Evolutionary conservation across 2,888 invertebrate genomes (phyloP).

Genomic region (Automeris io): DNA sequence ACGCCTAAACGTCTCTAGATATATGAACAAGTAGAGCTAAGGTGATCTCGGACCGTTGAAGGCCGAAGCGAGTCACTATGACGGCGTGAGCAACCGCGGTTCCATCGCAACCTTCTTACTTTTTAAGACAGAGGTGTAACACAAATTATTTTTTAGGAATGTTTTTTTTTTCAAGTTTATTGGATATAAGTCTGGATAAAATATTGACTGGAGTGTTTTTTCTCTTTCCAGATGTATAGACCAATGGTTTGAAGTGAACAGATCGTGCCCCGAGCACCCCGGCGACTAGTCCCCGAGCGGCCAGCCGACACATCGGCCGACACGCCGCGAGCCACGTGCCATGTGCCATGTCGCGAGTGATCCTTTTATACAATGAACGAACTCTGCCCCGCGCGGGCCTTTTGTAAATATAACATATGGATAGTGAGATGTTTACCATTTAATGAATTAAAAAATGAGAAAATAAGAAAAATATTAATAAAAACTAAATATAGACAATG

Average conservation of each 20-base stretch:
- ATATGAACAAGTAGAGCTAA: no score
- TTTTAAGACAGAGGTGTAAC: no score
- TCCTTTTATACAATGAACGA: conserved; percentile 66
- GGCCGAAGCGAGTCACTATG: no score
- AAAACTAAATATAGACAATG: conserved; percentile 58
- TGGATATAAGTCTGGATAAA: no score
- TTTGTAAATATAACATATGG: conserved; percentile 62
- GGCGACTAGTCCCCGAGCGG: conserved; percentile 83
- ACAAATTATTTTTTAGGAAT: no score
- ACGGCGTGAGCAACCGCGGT: no score
- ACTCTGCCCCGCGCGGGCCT: conserved; percentile 51
- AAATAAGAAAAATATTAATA: conserved; percentile 41
- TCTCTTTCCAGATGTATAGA: conserved; percentile 94
- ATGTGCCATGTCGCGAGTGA: conserved; percentile 63
- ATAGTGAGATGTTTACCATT: conserved; percentile 73
- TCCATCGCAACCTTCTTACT: no score
- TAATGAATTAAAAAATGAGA: conserved; percentile 43
- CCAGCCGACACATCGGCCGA: conserved; percentile 32
- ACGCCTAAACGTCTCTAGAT: no score
- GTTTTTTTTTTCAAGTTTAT: no score
- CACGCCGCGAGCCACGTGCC: conserved; percentile 12
- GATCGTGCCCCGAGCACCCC: conserved; percentile 99
- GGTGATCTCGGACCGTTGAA: no score
- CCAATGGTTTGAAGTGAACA: conserved; percentile 99
- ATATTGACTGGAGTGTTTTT: conserved; percentile 12